Percentiles rank a stretch among this genome's conserved stretches.
Evolutionary conservation across 2,797 vertebrate species (phyloP).

Genomic region (Rhynchonycteris naso): DNA sequence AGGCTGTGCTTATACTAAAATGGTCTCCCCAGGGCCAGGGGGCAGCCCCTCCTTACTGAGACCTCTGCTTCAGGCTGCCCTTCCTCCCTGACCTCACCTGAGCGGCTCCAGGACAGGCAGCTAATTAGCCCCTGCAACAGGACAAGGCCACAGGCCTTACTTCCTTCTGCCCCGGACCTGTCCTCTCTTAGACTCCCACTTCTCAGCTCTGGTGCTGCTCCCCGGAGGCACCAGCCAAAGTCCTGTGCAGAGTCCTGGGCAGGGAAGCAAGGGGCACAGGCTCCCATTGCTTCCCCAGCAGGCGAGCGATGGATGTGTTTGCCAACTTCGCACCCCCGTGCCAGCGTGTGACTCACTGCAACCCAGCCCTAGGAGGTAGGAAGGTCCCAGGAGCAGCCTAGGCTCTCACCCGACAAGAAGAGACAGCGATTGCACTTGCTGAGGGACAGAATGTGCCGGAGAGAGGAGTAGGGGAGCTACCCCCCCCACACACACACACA

Average conservation of each 20-base stretch:
- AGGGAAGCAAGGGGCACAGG: background rate
- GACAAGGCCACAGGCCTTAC: background rate
- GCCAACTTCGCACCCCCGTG: slow-evolving; percentile 55
- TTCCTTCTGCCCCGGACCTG: background rate
- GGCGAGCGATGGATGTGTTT: slow-evolving; percentile 20
- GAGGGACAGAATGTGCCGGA: slow-evolving; percentile 46
- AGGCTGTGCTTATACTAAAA: fast-evolving
- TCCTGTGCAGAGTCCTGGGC: background rate
- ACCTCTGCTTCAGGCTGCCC: background rate
- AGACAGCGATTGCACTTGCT: slow-evolving; percentile 63
- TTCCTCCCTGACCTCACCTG: background rate
- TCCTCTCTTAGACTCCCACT: too few species aligned
- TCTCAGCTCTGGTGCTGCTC: background rate
- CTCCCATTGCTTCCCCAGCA: background rate
- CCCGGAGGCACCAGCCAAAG: background rate
- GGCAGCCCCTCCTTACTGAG: background rate
- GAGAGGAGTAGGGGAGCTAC: background rate
- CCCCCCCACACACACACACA: background rate
- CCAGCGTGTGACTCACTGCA: slow-evolving; percentile 72
- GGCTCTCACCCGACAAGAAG: slow-evolving; percentile 70
- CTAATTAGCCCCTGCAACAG: background rate
- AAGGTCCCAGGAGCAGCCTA: slow-evolving; percentile 55
- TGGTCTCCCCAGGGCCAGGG: background rate
- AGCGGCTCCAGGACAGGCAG: background rate
- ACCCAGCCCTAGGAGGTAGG: slow-evolving; percentile 62